phyloP scores from a whole-genome alignment of 2,797 vertebrate species.

The Diplodus sargus region DNA sequence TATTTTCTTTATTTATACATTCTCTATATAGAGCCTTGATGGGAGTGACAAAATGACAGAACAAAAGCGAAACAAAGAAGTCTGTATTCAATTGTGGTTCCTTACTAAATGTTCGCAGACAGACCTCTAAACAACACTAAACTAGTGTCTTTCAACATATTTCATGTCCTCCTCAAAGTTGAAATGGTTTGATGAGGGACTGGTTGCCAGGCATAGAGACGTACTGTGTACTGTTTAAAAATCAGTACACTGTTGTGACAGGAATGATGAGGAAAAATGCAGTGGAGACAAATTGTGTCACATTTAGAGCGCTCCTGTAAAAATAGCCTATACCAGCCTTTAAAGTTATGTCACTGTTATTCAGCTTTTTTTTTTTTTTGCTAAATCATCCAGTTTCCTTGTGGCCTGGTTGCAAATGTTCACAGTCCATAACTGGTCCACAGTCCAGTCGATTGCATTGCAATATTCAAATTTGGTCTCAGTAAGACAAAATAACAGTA shows the following conservation, averaged over 20 bases:
- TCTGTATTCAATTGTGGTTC: not conserved
- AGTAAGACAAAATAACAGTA: not conserved
- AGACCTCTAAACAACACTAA: not conserved
- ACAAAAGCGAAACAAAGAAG: no score
- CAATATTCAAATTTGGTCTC: not conserved
- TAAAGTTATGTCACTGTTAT: not conserved
- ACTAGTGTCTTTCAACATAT: not conserved
- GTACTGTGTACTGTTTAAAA: not conserved
- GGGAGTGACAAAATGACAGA: no score
- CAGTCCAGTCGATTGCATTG: not conserved
- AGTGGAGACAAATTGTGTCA: no score
- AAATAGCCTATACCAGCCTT: not conserved
- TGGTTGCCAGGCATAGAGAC: not conserved
- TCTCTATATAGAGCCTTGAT: no score
- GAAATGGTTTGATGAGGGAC: not conserved
- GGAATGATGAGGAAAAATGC: no score
- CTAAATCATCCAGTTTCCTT: not conserved
- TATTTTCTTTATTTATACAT: no score
- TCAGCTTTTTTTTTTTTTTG: no score
- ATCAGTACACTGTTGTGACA: no score
- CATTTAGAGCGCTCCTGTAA: not conserved
- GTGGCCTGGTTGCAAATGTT: not conserved
- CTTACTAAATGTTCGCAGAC: not conserved
- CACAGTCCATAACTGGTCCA: not conserved
- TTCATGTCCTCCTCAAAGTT: not conserved